Evolutionary conservation across 1,140 invertebrate species (phyloP), one percentile per base, ranked within the genome.

Genomic region (Panonychus citri): DNA sequence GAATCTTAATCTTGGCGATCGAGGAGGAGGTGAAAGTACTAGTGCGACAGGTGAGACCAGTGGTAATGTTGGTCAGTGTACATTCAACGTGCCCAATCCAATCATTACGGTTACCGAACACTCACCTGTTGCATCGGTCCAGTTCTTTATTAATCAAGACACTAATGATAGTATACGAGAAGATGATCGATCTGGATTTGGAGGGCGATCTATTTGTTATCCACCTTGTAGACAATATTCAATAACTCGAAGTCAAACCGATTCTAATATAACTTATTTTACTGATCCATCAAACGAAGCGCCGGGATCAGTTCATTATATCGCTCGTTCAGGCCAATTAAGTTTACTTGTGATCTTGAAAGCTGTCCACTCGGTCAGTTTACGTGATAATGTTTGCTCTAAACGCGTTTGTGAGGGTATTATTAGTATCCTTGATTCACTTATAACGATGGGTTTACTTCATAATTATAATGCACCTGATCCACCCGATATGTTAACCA

Each of bases 81-180:
- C 43, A n/a, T n/a, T n/a, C n/a, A n/a, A n/a, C 12, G 59, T 74
- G 1, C 74, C 79, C 42, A 90, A 90, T 72, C 90, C 89, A 1
- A 91, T 94, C 54, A 95, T 94, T 48, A 94, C 88, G 1, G 86
- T 95, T 1, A 94, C 90, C 1, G 86, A 91, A 67, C 86, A 94
- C 65, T 90, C 85, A 1, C 86, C 86, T 26, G 62, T 65, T 50
- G 59, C 62, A 42, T 65, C 64, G 24, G 61, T 64, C 15, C 64
- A 65, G 46, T 65, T 65, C 42, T 65, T 65, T 55, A n/a, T 65
- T 12, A 63, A 63, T 53, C 60, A 64, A 57, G 58, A 58, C 46
- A 54, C 53, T 51, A 40, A 12, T 43, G 61, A 57, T 51, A 52
- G 53, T 53, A 49, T 57, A 51, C 40, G 40, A 48, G 58, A 61